Percentiles rank a stretch among this genome's conserved stretches.
phyloP scores from a whole-genome alignment of 2,797 vertebrate genomes.

The Picus viridis region DNA sequence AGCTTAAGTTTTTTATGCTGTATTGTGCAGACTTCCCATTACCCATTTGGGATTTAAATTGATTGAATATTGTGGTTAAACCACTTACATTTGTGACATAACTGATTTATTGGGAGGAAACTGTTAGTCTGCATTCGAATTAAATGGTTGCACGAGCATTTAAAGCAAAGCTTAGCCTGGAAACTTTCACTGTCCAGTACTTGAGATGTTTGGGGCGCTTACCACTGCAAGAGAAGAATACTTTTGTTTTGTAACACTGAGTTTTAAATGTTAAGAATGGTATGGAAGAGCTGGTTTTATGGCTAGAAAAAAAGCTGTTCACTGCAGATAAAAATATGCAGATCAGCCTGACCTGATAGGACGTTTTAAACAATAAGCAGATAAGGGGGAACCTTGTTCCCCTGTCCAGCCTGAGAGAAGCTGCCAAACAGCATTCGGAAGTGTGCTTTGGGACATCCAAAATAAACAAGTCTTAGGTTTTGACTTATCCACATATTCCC shows the following conservation, averaged over 20 bases:
- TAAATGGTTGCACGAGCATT: not conserved
- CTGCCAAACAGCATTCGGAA: not conserved
- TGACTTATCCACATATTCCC: not conserved
- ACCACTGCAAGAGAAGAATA: not conserved
- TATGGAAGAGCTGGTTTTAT: not conserved
- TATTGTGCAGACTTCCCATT: not conserved
- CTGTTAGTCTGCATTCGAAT: not conserved
- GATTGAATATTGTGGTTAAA: constrained; percentile 29
- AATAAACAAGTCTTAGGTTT: not conserved
- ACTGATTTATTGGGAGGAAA: not conserved
- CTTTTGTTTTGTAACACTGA: not conserved
- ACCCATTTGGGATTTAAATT: not conserved
- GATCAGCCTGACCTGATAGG: not conserved
- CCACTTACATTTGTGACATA: not conserved
- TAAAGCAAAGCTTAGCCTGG: not conserved
- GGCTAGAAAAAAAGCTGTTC: not conserved
- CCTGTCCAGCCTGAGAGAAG: not conserved
- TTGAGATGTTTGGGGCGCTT: not conserved
- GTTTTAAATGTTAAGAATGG: not conserved
- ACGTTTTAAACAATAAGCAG: not conserved
- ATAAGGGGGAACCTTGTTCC: not conserved
- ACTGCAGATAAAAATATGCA: not conserved
- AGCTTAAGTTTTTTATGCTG: not conserved
- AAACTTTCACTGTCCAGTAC: not conserved
- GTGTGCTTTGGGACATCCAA: not conserved